These are phyloP conservation scores for Pontoporia blainvillei DNA, from an alignment of 2,113 vertebrate genomes.

Conservation along the genomic window DNA sequence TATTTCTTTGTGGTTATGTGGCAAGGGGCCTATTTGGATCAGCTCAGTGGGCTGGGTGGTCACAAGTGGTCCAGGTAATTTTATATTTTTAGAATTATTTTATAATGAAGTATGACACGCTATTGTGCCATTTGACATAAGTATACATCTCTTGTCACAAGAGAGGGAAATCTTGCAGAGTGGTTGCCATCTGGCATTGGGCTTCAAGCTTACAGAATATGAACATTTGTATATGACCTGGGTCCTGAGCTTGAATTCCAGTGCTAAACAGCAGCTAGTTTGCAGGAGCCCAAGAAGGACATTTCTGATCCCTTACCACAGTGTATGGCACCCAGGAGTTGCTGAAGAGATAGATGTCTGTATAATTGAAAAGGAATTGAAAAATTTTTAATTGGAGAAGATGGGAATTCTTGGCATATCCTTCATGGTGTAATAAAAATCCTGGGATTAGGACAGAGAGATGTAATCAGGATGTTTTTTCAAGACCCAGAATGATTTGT, in stretches of 20 bases:
- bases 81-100: neutral
- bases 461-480: neutral
- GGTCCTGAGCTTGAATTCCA: neutral
- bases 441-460: neutral
- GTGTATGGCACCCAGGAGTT: neutral
- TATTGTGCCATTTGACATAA: neutral
- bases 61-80: neutral
- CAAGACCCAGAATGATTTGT: neutral
- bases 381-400: neutral
- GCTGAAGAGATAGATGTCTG: neutral
- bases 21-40: neutral
- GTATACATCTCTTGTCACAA: neutral
- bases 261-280: neutral
- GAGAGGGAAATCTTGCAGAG: neutral
- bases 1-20: neutral
- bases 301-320: neutral
- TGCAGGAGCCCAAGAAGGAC: neutral
- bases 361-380: neutral
- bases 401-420: neutral
- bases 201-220: neutral
- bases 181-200: neutral
- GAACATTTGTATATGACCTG: neutral
- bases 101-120: neutral
- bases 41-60: neutral
- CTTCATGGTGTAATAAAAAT: neutral